Base-by-base conservation (phyloP, 1,140 invertebrate genomes). In the Ceratina calcarata region DNA sequence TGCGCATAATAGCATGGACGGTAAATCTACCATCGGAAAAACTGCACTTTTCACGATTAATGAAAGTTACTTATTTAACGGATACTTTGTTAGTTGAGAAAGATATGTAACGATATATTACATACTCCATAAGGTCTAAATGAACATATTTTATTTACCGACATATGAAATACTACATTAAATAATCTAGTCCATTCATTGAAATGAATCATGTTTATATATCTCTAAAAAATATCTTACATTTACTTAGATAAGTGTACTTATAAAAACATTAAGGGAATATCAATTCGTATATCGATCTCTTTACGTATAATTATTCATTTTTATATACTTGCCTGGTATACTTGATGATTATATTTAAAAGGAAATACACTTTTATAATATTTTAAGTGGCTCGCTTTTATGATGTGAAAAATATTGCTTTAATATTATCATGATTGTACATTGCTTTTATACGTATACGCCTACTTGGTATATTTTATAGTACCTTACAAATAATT, bases 21-120 rank as follows among this genome's bases (percentile, higher is more conserved):
- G 95, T 95, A 0, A 96, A 96, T 91, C 87, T 94, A 71, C 95
- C 95, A 3, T 88, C 94, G 10, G 95, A 96, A 89, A 96, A 96
- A 91, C 88, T 94, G 67, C 94, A 95, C 89, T 94, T 94, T 89
- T 89, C 93, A 0, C 93, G 92, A 20, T 91, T 94, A 12, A 89
- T 95, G 2, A 93, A 94, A 86, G 89, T 95, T 37, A 94, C 95
- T 12, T 96, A 95, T 87, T 89, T 96, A 37, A 95, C 95, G 55
- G 95, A 95, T 88, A 95, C 95, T n/a, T 91, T 96, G 65, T 90
- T 95, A 27, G 94, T 94, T 2, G 95, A 95, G 82, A 94, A 91
- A 81, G 74, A 81, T 27, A 79, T 86, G 67, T 84, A 87, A 67
- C 71, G 65, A 32, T 49, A 70, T 72, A 32, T 83, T 13, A 51